phyloP scores from a whole-genome alignment of 1,140 invertebrate genomes.

The Microplitis demolitor region DNA sequence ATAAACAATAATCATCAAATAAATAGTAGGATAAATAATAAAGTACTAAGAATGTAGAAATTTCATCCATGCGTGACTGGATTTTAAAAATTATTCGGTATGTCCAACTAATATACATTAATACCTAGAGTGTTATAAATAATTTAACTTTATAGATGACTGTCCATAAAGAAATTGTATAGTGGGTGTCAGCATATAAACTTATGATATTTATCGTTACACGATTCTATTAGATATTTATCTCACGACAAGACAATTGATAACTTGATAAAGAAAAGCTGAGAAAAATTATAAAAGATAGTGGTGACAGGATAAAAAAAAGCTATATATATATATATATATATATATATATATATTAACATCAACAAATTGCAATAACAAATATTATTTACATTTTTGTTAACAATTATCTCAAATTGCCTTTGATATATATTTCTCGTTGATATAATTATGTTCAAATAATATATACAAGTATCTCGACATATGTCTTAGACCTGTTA shows the following conservation, averaged over 20 bases:
- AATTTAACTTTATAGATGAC: slow-evolving; percentile 5
- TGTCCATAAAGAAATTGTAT: neutral
- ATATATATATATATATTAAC: no score
- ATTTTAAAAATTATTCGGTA: neutral
- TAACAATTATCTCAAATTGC: neutral
- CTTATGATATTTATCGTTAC: neutral
- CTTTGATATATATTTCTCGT: no score
- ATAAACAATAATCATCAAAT: no score
- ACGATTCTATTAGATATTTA: neutral
- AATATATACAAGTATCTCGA: no score
- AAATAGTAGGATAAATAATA: neutral
- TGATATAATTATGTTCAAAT: no score
- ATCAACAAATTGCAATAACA: no score
- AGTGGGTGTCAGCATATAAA: slow-evolving; percentile 17
- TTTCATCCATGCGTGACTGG: neutral
- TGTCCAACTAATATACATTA: no score
- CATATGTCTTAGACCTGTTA: neutral
- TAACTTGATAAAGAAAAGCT: neutral
- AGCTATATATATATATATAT: neutral
- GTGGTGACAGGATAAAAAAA: neutral
- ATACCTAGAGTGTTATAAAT: slow-evolving; percentile 16
- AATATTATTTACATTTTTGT: no score
- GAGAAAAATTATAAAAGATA: neutral
- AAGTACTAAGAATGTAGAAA: neutral
- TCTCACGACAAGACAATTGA: neutral